Evolutionary conservation across 2,113 vertebrate genomes (phyloP), one percentile per base, ranked within the genome.

Genomic region (Hypocryptadius cinnamomeus): DNA sequence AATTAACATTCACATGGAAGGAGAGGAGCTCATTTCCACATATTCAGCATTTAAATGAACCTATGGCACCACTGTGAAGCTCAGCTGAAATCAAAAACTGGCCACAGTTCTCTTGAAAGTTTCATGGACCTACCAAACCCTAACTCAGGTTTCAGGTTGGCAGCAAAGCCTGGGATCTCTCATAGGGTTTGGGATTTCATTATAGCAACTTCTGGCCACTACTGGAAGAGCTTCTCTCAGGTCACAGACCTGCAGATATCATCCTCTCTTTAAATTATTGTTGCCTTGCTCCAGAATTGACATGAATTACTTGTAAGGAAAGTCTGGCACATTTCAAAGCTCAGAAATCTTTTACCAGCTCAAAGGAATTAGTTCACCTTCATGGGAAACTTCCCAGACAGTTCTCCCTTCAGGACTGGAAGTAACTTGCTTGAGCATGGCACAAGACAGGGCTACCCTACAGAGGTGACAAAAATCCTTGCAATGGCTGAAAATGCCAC

Each of bases 1-100:
- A 95, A 96, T 96, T 94, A 92, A 91, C 87, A 95, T 95, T 86
- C 91, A 83, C 87, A 86, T 61, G 90, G 91, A 91, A 94, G 90
- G 40, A 91, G 42, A 74, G 68, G 39, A 92, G 85, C 87, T 93
- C 69, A 68, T 92, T 89, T 92, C 74, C 70, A 72, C 78, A 50
- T 39, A 91, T 86, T 96, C 90, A 95, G 95, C 82, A 92, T 90
- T 85, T 88, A 83, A 94, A 94, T 84, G 89, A 92, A 78, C 85
- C 90, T 44, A 54, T 31, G 57, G 94, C 84, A 94, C 60, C 21
- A 5, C 69, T 69, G 87, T 9, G 28, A 80, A 88, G 72, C 72
- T 83, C 89, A 8, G 40, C 68, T 95, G 94, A 96, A 96, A 96
- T 82, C 37, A 79, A 95, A 95, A 96, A 83, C 90, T 92, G 82